Conservation (phyloP, 2,888 invertebrate genomes). For the Clistopyga incitator region DNA sequence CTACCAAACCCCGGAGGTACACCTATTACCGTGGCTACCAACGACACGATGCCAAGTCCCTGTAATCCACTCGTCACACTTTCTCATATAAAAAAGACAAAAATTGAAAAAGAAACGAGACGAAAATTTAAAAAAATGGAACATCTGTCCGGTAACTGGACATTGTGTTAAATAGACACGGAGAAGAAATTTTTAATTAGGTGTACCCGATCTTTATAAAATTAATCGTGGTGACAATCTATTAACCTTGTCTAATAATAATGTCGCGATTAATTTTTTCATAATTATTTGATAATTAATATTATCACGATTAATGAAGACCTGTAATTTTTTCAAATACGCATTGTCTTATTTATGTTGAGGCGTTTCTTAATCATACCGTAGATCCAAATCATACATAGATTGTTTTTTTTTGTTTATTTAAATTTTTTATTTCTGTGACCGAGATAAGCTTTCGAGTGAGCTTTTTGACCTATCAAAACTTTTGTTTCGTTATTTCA, state of each 20-base stretch:
- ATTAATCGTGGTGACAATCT: too few relatives aligned
- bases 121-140: background rate
- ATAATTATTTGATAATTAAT: too few relatives aligned
- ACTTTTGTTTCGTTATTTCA: conserved; percentile 31
- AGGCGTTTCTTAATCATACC: too few relatives aligned
- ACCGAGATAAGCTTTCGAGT: background rate
- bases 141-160: background rate
- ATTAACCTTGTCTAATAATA: too few relatives aligned
- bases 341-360: too few relatives aligned
- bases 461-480: conserved; percentile 18
- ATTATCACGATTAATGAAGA: too few relatives aligned
- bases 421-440: background rate
- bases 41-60: conserved; percentile 20
- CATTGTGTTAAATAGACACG: background rate
- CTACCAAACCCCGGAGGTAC: background rate
- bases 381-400: too few relatives aligned
- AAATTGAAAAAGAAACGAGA: background rate
- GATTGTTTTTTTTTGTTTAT: background rate
- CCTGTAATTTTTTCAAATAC: too few relatives aligned
- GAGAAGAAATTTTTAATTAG: background rate
- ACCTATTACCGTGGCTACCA: conserved; percentile 16
- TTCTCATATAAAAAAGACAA: background rate
- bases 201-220: too few relatives aligned
- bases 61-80: conserved; percentile 28
- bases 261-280: too few relatives aligned